Evolutionary conservation across 2,888 invertebrate species (phyloP), one percentile per base, ranked within the genome.

Genomic region (Leptopterna dolabrata): DNA sequence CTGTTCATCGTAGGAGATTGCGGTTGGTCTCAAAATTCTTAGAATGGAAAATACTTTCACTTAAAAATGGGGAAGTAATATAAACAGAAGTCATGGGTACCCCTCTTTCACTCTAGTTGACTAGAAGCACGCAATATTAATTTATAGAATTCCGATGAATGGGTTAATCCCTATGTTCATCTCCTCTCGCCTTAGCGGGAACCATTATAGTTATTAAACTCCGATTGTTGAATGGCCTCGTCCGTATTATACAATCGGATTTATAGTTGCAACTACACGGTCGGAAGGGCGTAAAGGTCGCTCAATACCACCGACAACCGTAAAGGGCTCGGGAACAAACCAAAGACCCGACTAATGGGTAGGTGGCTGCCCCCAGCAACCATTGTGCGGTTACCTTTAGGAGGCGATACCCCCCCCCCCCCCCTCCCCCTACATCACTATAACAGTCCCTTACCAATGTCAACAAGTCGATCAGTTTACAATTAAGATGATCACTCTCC

Each of bases 401-500:
- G 45, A 36, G 36, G 4, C 4, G 36, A 7, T 36, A 4, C 7
- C 36, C 4, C 45, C 14, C 78, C 13, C 19, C 16, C 19, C 36
- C 14, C 19, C 36, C n/a, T n/a, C n/a, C n/a, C n/a, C n/a, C n/a
- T n/a, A n/a, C n/a, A n/a, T n/a, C n/a, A n/a, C n/a, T n/a, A n/a
- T n/a, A 43, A 24, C 7, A 14, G 36, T 41, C 76, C 78, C 45
- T n/a, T 45, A 11, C 6, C 81, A 51, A 30, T 81, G 81, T 81
- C 81, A 81, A 81, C 81, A 81, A 81, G 81, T 81, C 51, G 81
- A 81, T 81, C 51, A 81, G 30, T 51, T 81, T 55, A 81, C 81
- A 81, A 81, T 81, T 81, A 81, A 81, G 51, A 55, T 81, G 81
- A 81, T 81, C 51, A 45, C 78, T 24, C 63, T 27, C 19, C 63